Evolutionary conservation across 2,797 vertebrate genomes (phyloP).

Genomic region (Cyclura pinguis): DNA sequence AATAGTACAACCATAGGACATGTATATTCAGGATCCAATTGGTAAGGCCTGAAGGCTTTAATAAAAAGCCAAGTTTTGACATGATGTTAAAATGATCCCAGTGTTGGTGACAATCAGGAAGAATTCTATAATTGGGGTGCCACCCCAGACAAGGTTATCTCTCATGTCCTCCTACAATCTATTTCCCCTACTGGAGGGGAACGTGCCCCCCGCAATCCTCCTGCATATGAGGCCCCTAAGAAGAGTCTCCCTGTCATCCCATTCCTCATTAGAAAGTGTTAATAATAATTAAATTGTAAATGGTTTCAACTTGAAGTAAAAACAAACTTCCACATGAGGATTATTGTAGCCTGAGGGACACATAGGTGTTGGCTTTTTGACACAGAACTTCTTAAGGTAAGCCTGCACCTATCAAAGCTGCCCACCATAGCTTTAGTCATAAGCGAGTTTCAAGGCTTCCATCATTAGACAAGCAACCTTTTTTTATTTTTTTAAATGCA

Average conservation of each 20-base stretch:
- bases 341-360: neutral
- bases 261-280: neutral
- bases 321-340: neutral
- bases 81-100: no score
- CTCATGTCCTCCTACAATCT: no score
- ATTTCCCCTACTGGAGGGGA: no score
- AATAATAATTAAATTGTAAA: neutral
- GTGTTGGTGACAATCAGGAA: no score
- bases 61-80: no score
- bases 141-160: no score
- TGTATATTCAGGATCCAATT: no score
- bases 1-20: no score
- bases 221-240: neutral
- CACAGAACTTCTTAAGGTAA: neutral
- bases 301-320: neutral
- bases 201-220: neutral
- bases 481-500: neutral
- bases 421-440: neutral
- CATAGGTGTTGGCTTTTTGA: neutral
- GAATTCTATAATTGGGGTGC: no score
- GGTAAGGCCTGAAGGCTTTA: no score
- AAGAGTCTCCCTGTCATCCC: neutral
- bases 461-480: neutral
- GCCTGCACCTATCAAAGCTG: no score
- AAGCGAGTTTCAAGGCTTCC: neutral